Conservation (phyloP, 1,140 invertebrate genomes). For the Lamellibrachia luymesi region DNA sequence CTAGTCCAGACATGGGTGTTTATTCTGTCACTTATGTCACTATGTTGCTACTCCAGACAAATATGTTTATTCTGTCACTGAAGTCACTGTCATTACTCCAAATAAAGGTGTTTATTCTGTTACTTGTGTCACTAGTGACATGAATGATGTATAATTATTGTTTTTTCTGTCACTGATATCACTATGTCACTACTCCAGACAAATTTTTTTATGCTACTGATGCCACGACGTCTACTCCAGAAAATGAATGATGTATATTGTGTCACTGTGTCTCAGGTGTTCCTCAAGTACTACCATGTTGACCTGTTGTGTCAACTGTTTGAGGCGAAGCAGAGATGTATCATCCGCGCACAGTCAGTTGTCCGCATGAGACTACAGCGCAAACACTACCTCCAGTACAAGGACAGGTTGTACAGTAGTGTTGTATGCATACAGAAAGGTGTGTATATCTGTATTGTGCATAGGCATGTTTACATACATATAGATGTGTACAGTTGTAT, state of each 20-base stretch:
- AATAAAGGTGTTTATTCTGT: neutral
- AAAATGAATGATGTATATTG: neutral
- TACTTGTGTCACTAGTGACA: neutral
- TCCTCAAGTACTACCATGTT: conserved; percentile 83
- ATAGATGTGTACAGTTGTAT: no score
- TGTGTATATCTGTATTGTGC: conserved; percentile 21
- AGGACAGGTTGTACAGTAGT: conserved; percentile 61
- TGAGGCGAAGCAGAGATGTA: conserved; percentile 70
- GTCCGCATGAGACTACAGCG: conserved; percentile 72
- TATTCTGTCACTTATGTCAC: neutral
- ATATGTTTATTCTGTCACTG: neutral
- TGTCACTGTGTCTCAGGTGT: conserved; percentile 61
- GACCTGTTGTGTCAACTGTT: conserved; percentile 77
- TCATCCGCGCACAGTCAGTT: conserved; percentile 71
- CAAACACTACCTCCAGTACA: conserved; percentile 44
- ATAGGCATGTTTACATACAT: neutral
- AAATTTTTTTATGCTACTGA: neutral
- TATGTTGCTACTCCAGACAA: neutral
- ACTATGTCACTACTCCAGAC: neutral
- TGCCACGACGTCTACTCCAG: no score
- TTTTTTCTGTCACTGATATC: neutral
- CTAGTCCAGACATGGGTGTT: neutral
- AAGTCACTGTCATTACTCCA: neutral
- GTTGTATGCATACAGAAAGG: conserved; percentile 46
- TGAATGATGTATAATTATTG: neutral